These are phyloP conservation scores for Luperina testacea DNA, from an alignment of 2,888 invertebrate genomes.

Conservation along the genomic window DNA sequence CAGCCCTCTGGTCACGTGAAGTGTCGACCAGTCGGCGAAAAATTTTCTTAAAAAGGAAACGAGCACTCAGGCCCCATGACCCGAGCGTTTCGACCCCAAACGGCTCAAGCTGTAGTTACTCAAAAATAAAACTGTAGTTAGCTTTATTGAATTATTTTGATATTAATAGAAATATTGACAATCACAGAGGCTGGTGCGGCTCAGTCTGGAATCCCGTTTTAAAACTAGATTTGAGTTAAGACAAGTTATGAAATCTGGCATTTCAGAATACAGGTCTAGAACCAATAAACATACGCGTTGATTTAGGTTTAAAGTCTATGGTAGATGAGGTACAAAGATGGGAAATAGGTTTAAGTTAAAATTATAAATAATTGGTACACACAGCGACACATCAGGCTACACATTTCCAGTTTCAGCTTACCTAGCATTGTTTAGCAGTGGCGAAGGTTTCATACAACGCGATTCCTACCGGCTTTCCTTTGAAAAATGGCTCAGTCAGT, in stretches of 20 bases:
- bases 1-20: neutral
- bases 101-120: no score
- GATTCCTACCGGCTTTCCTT: no score
- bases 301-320: neutral
- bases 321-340: neutral
- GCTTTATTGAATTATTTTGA: neutral
- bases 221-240: constrained; percentile 35
- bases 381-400: neutral
- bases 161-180: constrained; percentile 31
- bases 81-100: no score
- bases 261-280: constrained; percentile 19
- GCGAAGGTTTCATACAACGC: no score
- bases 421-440: neutral
- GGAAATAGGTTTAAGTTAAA: neutral
- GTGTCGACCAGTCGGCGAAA: neutral
- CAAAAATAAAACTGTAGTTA: no score
- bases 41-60: neutral
- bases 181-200: neutral
- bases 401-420: neutral
- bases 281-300: neutral
- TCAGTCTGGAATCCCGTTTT: constrained; percentile 36
- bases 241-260: constrained; percentile 42
- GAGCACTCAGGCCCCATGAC: no score
- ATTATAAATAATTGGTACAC: neutral
- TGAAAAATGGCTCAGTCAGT: no score